These are phyloP conservation scores for Botia almorhae DNA, from an alignment of 2,797 vertebrate species.

Conservation along the genomic window DNA sequence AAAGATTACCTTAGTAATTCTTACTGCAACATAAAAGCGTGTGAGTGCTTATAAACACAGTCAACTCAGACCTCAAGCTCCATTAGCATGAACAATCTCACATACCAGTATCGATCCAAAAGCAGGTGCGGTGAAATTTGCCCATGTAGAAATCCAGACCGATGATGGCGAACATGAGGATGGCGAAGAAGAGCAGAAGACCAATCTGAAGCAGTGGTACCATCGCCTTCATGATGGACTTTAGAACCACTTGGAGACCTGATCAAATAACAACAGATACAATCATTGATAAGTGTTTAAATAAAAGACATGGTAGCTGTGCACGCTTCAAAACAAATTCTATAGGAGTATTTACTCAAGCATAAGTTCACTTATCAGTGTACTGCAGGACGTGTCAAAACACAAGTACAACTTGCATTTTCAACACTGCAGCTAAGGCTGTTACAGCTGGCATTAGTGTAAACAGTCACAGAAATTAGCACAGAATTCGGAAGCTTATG, in stretches of 20 bases:
- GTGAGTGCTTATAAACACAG: constrained; percentile 21
- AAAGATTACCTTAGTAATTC: neutral
- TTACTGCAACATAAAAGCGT: neutral
- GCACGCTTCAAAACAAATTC: too few species aligned
- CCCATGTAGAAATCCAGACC: constrained; percentile 98
- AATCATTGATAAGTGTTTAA: too few species aligned
- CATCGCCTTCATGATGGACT: constrained; percentile 99
- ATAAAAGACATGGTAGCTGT: too few species aligned
- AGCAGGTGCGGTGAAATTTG: constrained; percentile 92
- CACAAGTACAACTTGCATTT: too few species aligned
- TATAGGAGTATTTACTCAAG: too few species aligned
- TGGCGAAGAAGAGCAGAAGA: constrained; percentile 94
- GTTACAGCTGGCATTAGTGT: too few species aligned
- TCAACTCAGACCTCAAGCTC: constrained; percentile 12
- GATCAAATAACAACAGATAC: neutral
- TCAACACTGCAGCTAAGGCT: too few species aligned
- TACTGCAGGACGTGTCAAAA: too few species aligned
- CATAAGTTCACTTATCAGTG: too few species aligned
- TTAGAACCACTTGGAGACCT: constrained; percentile 97
- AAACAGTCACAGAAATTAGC: too few species aligned
- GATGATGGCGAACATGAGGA: constrained; percentile 98
- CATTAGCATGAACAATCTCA: constrained; percentile 5
- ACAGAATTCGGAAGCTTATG: too few species aligned
- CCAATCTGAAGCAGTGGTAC: constrained; percentile 95
- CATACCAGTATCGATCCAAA: constrained; percentile 85